Conservation (phyloP, 2,888 invertebrate species). For the Phyto melanocephala region DNA sequence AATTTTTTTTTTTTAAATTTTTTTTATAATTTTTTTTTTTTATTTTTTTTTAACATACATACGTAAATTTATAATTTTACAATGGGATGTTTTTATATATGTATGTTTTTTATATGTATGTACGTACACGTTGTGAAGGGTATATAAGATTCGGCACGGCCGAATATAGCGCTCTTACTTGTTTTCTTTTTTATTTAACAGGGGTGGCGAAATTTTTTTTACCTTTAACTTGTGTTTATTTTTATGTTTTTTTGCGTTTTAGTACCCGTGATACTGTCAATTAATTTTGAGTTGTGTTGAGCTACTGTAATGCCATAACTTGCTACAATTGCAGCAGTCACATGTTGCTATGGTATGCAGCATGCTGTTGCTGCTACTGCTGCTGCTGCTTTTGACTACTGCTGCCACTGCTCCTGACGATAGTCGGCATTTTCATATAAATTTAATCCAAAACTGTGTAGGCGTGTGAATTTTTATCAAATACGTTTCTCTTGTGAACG, state of each 20-base stretch:
- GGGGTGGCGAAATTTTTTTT: conserved; percentile 4
- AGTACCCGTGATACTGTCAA: conserved; percentile 52
- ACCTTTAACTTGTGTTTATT: no score
- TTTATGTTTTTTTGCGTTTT: no score
- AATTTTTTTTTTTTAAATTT: no score
- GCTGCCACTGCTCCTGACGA: background rate
- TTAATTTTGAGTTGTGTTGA: conserved; percentile 48
- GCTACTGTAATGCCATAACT: conserved; percentile 14
- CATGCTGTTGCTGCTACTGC: background rate
- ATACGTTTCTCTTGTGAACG: conserved; percentile 25
- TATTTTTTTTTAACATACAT: no score
- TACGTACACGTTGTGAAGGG: no score
- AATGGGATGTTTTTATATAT: no score
- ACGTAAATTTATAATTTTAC: no score
- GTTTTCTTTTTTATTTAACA: no score
- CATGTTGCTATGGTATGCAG: background rate
- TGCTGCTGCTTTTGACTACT: background rate
- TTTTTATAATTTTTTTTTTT: no score
- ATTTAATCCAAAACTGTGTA: conserved; percentile 41
- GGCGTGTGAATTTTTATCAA: conserved; percentile 61
- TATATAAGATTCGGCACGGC: no score
- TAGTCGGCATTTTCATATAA: conserved; percentile 22
- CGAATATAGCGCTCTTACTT: no score
- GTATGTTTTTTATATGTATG: no score
- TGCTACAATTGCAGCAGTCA: background rate